phyloP scores from a whole-genome alignment of 2,888 invertebrate species.

The Troides oblongomaculatus region DNA sequence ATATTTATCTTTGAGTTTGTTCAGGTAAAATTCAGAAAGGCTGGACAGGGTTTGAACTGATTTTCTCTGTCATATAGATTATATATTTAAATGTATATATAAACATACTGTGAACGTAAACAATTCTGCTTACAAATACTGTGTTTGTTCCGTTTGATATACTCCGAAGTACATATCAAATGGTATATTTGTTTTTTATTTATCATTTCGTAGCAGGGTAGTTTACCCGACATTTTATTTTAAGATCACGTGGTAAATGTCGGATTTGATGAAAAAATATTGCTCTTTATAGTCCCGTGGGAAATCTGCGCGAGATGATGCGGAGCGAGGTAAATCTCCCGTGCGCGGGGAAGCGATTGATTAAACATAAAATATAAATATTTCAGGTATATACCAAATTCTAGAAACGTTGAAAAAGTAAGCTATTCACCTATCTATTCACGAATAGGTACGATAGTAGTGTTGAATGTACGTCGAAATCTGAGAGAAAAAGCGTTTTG shows the following conservation, averaged over 20 bases:
- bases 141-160: not conserved
- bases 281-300: conserved; percentile 9
- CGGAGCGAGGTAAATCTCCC: conserved; percentile 6
- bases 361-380: conserved; percentile 6
- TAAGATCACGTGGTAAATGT: conserved; percentile 19
- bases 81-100: too few relatives aligned
- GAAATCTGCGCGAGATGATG: conserved; percentile 16
- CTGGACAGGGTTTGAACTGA: too few relatives aligned
- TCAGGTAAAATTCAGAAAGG: too few relatives aligned
- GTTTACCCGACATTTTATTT: not conserved
- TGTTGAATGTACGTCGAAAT: too few relatives aligned
- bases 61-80: too few relatives aligned
- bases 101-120: too few relatives aligned
- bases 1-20: too few relatives aligned
- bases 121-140: too few relatives aligned
- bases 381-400: not conserved
- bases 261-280: conserved; percentile 24
- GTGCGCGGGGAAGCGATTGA: conserved; percentile 8
- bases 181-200: not conserved
- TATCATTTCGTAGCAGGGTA: not conserved
- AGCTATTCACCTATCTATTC: not conserved
- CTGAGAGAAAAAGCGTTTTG: too few relatives aligned
- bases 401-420: not conserved
- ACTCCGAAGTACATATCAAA: not conserved
- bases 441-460: too few relatives aligned